phyloP scores from a whole-genome alignment of 2,888 invertebrate species.

The Sphaerophoria rueppellii region DNA sequence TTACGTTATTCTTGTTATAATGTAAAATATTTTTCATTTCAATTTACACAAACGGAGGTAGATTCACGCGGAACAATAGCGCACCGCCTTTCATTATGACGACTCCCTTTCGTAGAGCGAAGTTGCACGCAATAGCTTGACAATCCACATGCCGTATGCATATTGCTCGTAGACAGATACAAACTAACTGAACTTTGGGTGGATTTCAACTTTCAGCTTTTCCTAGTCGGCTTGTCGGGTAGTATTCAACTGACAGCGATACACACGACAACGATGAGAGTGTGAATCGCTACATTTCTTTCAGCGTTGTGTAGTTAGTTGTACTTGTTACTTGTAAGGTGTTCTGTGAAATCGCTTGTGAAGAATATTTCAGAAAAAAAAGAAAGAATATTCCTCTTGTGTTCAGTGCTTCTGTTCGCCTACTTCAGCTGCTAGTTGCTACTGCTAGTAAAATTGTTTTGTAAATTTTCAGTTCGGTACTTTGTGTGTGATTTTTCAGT shows the following conservation, averaged over 20 bases:
- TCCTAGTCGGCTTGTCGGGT: constrained; percentile 65
- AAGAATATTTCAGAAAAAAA: constrained; percentile 44
- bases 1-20: constrained; percentile 15
- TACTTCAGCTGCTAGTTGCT: constrained; percentile 67
- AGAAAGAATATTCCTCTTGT: constrained; percentile 62
- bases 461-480: constrained; percentile 69
- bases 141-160: constrained; percentile 65
- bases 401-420: constrained; percentile 67
- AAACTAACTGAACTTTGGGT: constrained; percentile 70
- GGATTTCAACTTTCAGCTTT: constrained; percentile 73
- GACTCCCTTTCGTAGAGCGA: constrained; percentile 49
- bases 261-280: constrained; percentile 73
- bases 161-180: constrained; percentile 58
- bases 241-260: constrained; percentile 73
- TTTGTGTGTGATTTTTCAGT: constrained; percentile 59
- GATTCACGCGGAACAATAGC: constrained; percentile 40
- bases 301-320: constrained; percentile 39
- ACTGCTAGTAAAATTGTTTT: constrained; percentile 72
- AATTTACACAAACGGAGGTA: constrained; percentile 43
- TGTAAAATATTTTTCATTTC: constrained; percentile 31
- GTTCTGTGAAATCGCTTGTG: constrained; percentile 51
- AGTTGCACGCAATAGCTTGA: constrained; percentile 62
- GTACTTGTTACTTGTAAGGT: constrained; percentile 2
- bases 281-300: constrained; percentile 71
- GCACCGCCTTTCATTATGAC: constrained; percentile 31